Percentiles rank a stretch among this genome's conserved stretches.
These are phyloP conservation scores for Aegithalos caudatus DNA, from an alignment of 2,113 vertebrate genomes.

Conservation along the genomic window DNA sequence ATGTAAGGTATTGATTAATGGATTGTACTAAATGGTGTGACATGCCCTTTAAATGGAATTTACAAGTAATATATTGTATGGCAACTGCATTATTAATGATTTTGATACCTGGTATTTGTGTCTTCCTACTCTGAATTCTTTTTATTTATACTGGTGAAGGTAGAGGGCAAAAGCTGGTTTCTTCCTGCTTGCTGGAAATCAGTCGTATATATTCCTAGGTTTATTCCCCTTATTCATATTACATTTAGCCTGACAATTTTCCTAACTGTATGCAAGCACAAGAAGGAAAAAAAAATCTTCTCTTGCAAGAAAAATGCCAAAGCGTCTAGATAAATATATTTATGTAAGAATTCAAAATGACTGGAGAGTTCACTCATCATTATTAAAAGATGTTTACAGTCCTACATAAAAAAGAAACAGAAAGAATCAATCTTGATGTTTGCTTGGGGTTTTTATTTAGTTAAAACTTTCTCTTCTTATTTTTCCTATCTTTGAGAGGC, in stretches of 20 bases:
- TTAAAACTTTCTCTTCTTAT: neutral
- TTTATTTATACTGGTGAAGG: conserved; percentile 30
- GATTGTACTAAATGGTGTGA: conserved; percentile 46
- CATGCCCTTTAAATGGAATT: conserved; percentile 58
- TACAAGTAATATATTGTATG: conserved; percentile 47
- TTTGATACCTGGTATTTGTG: conserved; percentile 44
- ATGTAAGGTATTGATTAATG: conserved; percentile 45
- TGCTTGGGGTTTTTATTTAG: neutral
- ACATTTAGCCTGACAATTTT: neutral
- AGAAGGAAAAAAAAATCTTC: neutral
- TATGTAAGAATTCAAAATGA: neutral
- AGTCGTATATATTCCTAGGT: neutral
- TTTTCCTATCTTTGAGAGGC: neutral
- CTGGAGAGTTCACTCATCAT: neutral
- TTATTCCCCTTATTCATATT: conserved; percentile 34
- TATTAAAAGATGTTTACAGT: neutral
- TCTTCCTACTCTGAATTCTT: conserved; percentile 8
- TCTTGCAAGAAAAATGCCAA: neutral
- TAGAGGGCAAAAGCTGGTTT: neutral
- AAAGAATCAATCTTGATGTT: neutral
- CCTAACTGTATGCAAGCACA: neutral
- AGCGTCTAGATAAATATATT: neutral
- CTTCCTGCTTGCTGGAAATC: neutral
- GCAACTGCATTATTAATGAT: conserved; percentile 44
- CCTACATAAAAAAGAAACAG: neutral